These are phyloP conservation scores for Acrobasis consociella DNA, from an alignment of 2,888 invertebrate genomes.

Conservation along the genomic window DNA sequence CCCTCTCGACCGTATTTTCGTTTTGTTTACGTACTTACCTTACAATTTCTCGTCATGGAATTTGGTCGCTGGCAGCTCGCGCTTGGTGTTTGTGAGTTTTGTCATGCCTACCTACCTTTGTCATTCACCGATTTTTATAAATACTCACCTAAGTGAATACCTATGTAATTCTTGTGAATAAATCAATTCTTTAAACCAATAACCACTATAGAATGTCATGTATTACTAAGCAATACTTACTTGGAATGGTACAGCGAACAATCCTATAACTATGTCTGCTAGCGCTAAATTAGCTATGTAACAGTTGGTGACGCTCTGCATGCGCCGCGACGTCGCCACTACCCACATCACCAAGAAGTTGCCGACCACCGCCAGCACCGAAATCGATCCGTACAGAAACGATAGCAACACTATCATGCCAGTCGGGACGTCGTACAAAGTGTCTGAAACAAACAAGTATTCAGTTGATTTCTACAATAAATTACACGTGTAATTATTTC, in stretches of 20 bases:
- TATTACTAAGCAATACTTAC: conserved; percentile 45
- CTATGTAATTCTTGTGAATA: too few species aligned
- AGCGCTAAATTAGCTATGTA: conserved; percentile 93
- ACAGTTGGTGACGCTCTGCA: conserved; percentile 93
- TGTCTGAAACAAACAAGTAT: conserved; percentile 68
- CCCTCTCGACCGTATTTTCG: too few species aligned
- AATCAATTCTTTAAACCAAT: too few species aligned
- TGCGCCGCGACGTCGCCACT: conserved; percentile 88
- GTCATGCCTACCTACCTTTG: too few species aligned
- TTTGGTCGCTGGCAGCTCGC: too few species aligned
- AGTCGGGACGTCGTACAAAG: conserved; percentile 88
- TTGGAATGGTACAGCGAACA: conserved; percentile 92
- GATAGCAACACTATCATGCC: conserved; percentile 89
- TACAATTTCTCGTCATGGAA: too few species aligned
- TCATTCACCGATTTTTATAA: too few species aligned
- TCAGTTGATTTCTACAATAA: not conserved
- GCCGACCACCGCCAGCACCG: conserved; percentile 90
- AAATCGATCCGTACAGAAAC: conserved; percentile 91
- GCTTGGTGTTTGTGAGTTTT: too few species aligned
- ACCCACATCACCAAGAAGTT: conserved; percentile 94
- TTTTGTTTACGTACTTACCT: too few species aligned
- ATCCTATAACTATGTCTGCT: conserved; percentile 92
- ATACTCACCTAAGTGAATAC: too few species aligned
- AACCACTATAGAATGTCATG: too few species aligned
- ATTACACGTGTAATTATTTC: not conserved